A percentile compares a stretch with the other conserved stretches of the same genome.
Evolutionary conservation across 2,797 vertebrate genomes (phyloP).

Genomic region (Gastrophryne carolinensis): DNA sequence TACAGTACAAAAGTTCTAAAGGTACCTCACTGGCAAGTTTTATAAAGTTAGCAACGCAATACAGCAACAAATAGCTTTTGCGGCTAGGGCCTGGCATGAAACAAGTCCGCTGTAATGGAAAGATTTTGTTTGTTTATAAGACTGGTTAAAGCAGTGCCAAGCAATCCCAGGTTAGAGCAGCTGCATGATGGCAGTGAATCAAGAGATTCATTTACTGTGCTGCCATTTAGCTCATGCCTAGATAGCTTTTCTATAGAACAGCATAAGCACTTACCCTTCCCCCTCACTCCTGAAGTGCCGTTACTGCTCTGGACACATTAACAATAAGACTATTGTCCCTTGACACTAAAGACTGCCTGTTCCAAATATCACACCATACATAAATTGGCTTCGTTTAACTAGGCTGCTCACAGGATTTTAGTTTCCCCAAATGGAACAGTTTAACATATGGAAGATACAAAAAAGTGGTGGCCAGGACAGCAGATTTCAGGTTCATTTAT

Average conservation of each 20-base stretch:
- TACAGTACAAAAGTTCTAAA: conserved; percentile 1
- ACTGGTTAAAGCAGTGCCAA: neutral
- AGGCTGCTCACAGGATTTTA: too few relatives aligned
- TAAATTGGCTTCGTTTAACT: too few relatives aligned
- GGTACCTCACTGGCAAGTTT: neutral
- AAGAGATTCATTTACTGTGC: neutral
- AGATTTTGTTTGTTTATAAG: neutral
- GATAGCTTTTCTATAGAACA: neutral
- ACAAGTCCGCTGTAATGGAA: neutral
- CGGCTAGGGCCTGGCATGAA: neutral
- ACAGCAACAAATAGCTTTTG: neutral
- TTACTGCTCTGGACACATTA: neutral
- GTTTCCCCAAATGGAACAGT: too few relatives aligned
- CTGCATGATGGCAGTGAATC: neutral
- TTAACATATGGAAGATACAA: too few relatives aligned
- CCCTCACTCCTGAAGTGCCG: neutral
- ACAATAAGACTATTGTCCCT: conserved; percentile 8
- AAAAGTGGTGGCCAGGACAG: too few relatives aligned
- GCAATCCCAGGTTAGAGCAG: neutral
- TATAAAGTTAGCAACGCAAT: neutral
- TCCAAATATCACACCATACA: too few relatives aligned
- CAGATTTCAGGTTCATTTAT: too few relatives aligned
- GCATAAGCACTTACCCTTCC: neutral
- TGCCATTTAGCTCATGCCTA: neutral
- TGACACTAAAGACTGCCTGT: neutral